phyloP scores from a whole-genome alignment of 2,113 vertebrate genomes.

The Equus przewalskii region DNA sequence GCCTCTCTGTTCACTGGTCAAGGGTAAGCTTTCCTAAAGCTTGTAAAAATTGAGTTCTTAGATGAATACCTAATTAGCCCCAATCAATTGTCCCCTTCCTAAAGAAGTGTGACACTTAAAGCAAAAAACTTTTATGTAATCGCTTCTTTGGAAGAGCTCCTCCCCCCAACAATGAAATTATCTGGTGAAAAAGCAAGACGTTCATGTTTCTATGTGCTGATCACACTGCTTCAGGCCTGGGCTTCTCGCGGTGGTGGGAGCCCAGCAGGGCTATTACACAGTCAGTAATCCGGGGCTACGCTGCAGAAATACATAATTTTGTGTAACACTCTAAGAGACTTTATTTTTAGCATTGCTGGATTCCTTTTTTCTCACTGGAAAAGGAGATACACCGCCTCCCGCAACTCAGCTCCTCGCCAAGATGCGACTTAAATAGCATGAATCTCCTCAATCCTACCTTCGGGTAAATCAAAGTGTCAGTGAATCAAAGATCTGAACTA shows the following conservation, averaged over 20 bases:
- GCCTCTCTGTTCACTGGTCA: conserved; percentile 45
- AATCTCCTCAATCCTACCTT: not conserved
- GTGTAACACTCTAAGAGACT: conserved; percentile 57
- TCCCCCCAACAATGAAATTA: conserved; percentile 18
- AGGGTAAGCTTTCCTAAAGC: conserved; percentile 41
- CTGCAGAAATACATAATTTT: conserved; percentile 68
- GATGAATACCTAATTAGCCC: conserved; percentile 16
- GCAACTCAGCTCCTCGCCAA: conserved; percentile 29
- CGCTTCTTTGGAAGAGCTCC: conserved; percentile 14
- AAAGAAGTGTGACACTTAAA: conserved; percentile 17
- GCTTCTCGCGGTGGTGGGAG: not conserved
- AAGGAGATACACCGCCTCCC: not conserved
- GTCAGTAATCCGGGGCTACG: conserved; percentile 21
- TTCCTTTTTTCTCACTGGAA: not conserved
- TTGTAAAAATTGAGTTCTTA: conserved; percentile 42
- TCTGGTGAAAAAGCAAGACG: conserved; percentile 3
- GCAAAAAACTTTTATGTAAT: not conserved
- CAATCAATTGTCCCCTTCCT: not conserved
- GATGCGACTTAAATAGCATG: not conserved
- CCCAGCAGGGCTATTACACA: conserved; percentile 55
- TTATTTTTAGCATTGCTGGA: conserved; percentile 67
- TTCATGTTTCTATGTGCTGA: not conserved
- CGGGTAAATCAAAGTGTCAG: not conserved
- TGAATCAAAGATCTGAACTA: not conserved
- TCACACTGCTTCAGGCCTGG: not conserved